Evolutionary conservation across 2,113 vertebrate species (phyloP).

Genomic region (Atlantisia rogersi): DNA sequence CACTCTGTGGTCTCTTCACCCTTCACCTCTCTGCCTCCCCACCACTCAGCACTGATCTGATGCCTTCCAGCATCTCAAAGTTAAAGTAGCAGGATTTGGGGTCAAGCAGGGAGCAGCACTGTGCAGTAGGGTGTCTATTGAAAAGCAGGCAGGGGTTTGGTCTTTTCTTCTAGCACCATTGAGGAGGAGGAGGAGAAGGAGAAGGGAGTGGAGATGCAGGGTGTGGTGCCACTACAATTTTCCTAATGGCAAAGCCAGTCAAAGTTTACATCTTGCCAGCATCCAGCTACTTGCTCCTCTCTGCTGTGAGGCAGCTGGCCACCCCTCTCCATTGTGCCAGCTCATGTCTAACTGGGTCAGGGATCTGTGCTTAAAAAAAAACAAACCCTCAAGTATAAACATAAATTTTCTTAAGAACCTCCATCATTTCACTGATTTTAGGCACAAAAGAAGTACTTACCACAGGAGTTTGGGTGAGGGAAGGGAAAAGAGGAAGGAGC

Average conservation of each 20-base stretch:
- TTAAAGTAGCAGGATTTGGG: rapidly evolving
- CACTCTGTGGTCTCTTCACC: rapidly evolving
- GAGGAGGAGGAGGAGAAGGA: background rate
- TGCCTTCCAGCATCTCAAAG: background rate
- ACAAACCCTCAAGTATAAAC: background rate
- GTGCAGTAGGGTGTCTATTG: background rate
- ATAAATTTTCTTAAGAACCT: background rate
- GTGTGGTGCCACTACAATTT: background rate
- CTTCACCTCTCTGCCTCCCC: background rate
- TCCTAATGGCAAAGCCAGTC: background rate
- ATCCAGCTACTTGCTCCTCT: background rate
- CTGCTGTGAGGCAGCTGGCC: background rate
- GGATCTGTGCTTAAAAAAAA: background rate
- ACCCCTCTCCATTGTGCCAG: background rate
- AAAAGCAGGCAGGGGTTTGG: background rate
- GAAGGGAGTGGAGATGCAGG: background rate
- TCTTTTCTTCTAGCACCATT: background rate
- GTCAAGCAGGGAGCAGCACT: background rate
- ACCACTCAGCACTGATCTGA: rapidly evolving
- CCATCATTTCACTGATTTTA: background rate
- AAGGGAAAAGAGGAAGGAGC: background rate
- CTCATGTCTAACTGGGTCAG: background rate
- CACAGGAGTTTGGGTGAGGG: background rate
- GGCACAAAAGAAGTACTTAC: background rate
- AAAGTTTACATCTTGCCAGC: background rate